These are phyloP conservation scores for Lamprologus lemairii DNA, from an alignment of 2,113 vertebrate species.

Conservation along the genomic window DNA sequence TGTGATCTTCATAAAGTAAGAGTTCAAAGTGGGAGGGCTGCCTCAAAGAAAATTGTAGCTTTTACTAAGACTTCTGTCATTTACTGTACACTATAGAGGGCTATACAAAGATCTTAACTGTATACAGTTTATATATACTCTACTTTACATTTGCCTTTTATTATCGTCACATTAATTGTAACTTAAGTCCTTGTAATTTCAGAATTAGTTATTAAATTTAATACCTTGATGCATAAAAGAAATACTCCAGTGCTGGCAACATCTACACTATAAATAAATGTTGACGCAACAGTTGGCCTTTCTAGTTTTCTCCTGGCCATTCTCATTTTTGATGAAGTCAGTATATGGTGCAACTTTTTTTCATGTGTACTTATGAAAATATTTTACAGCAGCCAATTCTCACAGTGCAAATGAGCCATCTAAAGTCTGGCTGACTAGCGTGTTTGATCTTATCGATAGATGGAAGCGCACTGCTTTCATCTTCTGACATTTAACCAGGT, in stretches of 20 bases:
- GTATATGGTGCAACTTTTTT: not conserved
- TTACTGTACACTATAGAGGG: not conserved
- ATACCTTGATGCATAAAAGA: not conserved
- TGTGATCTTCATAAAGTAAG: conserved; percentile 40
- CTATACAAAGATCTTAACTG: not conserved
- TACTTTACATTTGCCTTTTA: not conserved
- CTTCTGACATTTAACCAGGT: conserved; percentile 18
- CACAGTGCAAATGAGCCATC: not conserved
- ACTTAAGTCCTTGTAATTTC: not conserved
- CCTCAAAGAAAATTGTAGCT: conserved; percentile 41
- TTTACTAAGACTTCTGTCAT: conserved; percentile 26
- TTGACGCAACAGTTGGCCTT: not conserved
- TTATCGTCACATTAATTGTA: not conserved
- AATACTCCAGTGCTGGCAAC: not conserved
- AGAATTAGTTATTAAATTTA: not conserved
- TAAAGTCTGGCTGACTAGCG: not conserved
- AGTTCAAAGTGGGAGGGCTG: conserved; percentile 49
- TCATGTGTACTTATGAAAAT: not conserved
- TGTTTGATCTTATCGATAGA: conserved; percentile 29
- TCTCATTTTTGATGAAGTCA: not conserved
- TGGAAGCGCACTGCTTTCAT: conserved; percentile 25
- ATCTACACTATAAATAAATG: not conserved
- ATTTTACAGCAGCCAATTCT: not conserved
- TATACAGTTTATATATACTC: not conserved
- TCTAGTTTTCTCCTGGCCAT: not conserved